Evolutionary conservation across 2,113 vertebrate species (phyloP).

Genomic region (Clupea harengus): DNA sequence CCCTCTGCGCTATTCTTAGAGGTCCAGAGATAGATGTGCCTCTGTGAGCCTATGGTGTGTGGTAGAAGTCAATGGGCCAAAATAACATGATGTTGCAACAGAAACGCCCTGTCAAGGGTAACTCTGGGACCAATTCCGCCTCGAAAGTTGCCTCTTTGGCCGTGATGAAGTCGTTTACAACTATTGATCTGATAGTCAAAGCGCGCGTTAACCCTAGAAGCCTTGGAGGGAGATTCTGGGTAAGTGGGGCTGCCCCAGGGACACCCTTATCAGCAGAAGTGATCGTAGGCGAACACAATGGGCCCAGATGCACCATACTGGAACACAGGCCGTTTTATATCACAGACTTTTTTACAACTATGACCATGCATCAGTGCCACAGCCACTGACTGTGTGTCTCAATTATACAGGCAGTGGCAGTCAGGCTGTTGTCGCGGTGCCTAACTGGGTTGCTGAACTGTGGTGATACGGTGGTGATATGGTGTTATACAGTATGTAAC

Average conservation of each 20-base stretch:
- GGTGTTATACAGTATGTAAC: neutral
- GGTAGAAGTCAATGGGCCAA: constrained; percentile 34
- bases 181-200: constrained; percentile 75
- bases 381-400: neutral
- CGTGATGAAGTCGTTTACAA: constrained; percentile 74
- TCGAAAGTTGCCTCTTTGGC: constrained; percentile 63
- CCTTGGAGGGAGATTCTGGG: constrained; percentile 68
- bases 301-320: constrained; percentile 53
- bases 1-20: neutral
- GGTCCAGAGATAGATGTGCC: neutral
- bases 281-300: constrained; percentile 57
- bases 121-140: constrained; percentile 60
- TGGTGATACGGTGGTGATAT: neutral
- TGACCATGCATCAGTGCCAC: neutral
- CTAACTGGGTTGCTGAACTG: neutral
- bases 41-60: neutral
- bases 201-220: constrained; percentile 69
- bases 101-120: constrained; percentile 53
- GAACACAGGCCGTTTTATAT: neutral
- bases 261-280: constrained; percentile 60
- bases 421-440: neutral
- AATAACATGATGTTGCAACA: constrained; percentile 49
- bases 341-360: neutral
- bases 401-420: neutral
- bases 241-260: constrained; percentile 66